phyloP scores from a whole-genome alignment of 2,888 invertebrate genomes.

The Melitaea athalia region DNA sequence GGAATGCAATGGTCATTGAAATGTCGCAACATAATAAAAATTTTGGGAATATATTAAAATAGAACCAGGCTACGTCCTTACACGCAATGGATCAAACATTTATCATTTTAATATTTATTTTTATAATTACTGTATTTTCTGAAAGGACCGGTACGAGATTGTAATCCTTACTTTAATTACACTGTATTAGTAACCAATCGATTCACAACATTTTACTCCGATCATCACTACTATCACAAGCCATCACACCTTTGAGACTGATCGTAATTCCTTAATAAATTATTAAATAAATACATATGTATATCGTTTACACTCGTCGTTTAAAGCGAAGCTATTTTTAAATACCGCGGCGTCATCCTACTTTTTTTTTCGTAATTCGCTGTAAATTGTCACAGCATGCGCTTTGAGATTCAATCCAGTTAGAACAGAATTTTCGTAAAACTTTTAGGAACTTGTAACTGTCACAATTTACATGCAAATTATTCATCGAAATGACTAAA shows the following conservation, averaged over 20 bases:
- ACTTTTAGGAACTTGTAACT: slow-evolving; percentile 25
- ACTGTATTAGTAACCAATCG: slow-evolving; percentile 33
- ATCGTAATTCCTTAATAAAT: slow-evolving; percentile 49
- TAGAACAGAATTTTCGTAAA: background rate
- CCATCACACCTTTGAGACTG: slow-evolving; percentile 68
- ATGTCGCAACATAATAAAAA: slow-evolving; percentile 14
- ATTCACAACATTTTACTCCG: slow-evolving; percentile 39
- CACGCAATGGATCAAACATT: slow-evolving; percentile 21
- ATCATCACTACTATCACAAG: slow-evolving; percentile 72
- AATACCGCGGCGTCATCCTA: slow-evolving; percentile 62
- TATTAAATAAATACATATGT: slow-evolving; percentile 53
- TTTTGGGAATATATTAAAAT: slow-evolving; percentile 3
- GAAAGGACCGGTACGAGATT: slow-evolving; percentile 31
- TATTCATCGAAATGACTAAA: slow-evolving; percentile 54
- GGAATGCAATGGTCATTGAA: slow-evolving; percentile 4
- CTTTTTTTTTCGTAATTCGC: slow-evolving; percentile 40
- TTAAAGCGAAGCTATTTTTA: slow-evolving; percentile 75
- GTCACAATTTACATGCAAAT: slow-evolving; percentile 56
- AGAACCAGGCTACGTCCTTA: slow-evolving; percentile 20
- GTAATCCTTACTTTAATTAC: slow-evolving; percentile 30
- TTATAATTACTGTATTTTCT: slow-evolving; percentile 21
- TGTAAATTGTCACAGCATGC: slow-evolving; percentile 51
- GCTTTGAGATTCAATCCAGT: slow-evolving; percentile 8
- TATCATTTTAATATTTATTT: slow-evolving; percentile 13
- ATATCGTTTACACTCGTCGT: slow-evolving; percentile 53